These are phyloP conservation scores for Epinotia bilunana DNA, from an alignment of 2,888 invertebrate genomes.

Conservation along the genomic window DNA sequence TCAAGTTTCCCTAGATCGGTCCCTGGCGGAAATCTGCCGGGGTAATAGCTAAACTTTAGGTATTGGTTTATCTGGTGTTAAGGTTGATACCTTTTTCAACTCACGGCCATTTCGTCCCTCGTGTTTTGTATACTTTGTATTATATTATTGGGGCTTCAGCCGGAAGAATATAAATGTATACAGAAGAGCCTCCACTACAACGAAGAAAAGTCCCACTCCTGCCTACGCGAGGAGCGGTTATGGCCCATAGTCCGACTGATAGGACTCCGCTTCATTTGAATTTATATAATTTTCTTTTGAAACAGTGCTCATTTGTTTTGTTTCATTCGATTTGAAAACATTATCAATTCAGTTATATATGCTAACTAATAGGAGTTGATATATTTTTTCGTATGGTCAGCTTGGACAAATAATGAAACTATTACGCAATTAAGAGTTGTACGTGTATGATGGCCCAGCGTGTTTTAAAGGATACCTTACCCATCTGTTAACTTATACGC, in stretches of 20 bases:
- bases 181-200: background rate
- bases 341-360: too few relatives aligned
- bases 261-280: background rate
- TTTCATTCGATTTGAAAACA: too few relatives aligned
- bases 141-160: background rate
- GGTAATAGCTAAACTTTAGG: constrained; percentile 29
- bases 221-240: background rate
- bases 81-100: constrained; percentile 24
- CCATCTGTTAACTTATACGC: too few relatives aligned
- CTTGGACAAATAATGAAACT: too few relatives aligned
- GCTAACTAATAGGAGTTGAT: too few relatives aligned
- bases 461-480: too few relatives aligned
- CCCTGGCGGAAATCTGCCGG: constrained; percentile 11
- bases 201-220: background rate
- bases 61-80: constrained; percentile 33
- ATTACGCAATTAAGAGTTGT: too few relatives aligned
- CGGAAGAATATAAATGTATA: constrained; percentile 1
- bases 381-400: too few relatives aligned
- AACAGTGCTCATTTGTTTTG: too few relatives aligned
- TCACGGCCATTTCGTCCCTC: constrained; percentile 7
- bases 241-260: background rate
- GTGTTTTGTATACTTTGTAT: constrained; percentile 23
- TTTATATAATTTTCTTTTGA: background rate
- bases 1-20: constrained; percentile 10
- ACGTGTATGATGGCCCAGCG: too few relatives aligned